A percentile compares a stretch with the other conserved stretches of the same genome.
Conservation (phyloP, 2,888 invertebrate species). For the Bugula neritina region DNA sequence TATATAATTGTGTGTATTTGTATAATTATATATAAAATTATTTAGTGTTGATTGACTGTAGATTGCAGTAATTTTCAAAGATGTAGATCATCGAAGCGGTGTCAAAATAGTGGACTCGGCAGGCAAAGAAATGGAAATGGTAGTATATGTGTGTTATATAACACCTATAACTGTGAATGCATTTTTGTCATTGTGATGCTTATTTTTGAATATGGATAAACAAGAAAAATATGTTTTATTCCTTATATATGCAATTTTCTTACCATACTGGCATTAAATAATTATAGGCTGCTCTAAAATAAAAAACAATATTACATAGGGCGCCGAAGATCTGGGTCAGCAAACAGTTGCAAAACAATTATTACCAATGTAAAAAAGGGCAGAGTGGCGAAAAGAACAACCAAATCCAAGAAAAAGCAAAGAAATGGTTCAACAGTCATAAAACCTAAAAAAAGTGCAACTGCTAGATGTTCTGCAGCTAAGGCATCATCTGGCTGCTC, state of each 20-base stretch:
- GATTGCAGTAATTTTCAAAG: not conserved
- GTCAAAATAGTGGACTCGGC: not conserved
- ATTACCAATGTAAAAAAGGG: not conserved
- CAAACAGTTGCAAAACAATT: not conserved
- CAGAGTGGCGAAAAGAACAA: not conserved
- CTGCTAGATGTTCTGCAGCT: not conserved
- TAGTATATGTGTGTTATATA: too few species aligned
- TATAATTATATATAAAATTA: too few species aligned
- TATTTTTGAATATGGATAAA: too few species aligned
- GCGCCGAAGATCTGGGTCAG: not conserved
- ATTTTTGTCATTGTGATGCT: too few species aligned
- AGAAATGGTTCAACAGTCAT: not conserved
- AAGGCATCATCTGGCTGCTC: not conserved
- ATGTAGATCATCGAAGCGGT: slow-evolving; percentile 20
- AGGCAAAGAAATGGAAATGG: slow-evolving; percentile 9
- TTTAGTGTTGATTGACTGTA: too few species aligned
- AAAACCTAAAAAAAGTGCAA: not conserved
- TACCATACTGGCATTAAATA: too few species aligned
- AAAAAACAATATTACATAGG: too few species aligned
- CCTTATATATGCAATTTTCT: too few species aligned
- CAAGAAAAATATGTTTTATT: too few species aligned
- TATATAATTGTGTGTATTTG: too few species aligned
- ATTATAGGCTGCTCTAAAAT: too few species aligned
- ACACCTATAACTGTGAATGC: too few species aligned
- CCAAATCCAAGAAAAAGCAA: not conserved